Evolutionary conservation across 2,113 vertebrate genomes (phyloP).

Genomic region (Pheucticus melanocephalus): DNA sequence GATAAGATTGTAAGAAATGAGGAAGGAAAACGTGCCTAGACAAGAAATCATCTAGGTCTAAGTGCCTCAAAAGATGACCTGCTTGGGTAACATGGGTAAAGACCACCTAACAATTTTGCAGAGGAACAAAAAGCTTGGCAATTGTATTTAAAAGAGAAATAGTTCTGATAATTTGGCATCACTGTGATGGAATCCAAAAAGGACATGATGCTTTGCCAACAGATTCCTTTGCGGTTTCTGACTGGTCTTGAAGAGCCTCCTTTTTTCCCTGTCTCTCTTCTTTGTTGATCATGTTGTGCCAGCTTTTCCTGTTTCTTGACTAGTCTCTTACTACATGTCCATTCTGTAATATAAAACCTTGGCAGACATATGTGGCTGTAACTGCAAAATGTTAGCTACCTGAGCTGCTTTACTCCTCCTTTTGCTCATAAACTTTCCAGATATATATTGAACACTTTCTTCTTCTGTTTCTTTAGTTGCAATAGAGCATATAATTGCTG

Average conservation of each 20-base stretch:
- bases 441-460: background rate
- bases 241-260: background rate
- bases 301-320: background rate
- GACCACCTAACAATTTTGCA: background rate
- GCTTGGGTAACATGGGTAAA: background rate
- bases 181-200: background rate
- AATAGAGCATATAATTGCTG: background rate
- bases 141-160: background rate
- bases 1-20: background rate
- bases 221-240: background rate
- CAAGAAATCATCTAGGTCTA: background rate
- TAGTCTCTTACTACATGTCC: background rate
- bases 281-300: background rate
- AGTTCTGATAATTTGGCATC: background rate
- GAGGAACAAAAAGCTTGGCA: background rate
- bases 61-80: background rate
- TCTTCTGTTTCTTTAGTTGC: background rate
- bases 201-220: background rate
- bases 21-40: background rate
- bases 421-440: background rate
- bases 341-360: background rate
- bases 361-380: background rate
- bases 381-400: background rate
- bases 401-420: background rate
- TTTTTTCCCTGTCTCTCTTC: background rate